Base-by-base conservation (phyloP, 2,113 vertebrate genomes). In the Corythornis vintsioides region DNA sequence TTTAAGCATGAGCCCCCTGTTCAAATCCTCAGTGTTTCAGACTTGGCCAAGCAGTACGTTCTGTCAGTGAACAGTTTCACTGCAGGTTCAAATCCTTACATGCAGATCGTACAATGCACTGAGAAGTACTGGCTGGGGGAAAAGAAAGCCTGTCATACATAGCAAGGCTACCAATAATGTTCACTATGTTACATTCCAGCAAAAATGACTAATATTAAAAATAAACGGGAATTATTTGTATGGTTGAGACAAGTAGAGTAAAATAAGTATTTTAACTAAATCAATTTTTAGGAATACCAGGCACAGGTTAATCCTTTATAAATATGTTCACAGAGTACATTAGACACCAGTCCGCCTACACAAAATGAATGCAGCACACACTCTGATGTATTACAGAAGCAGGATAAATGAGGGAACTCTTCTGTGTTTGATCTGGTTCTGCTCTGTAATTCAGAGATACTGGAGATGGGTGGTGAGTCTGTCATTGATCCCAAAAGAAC, bases 251-350 rank as follows among this genome's bases (percentile, higher is more conserved):
- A 94, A 95, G 70, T 71, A 61, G 69, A 96, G 88, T 95, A 93
- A 96, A 96, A 94, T 86, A 70, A 3, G 52, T 89, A 38, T 93
- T 94, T 96, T 94, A 95, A 96, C 90, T 84, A 82, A 96, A 94
- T 95, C 74, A 6, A 52, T 92, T 95, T 94, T 95, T 87, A 84
- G 83, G 89, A 96, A 95, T 79, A 84, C 57, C 48, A 95, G 85
- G 70, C 92, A 92, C 90, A 90, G 78, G 90, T 94, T 93, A 96
- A 96, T 94, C 84, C 75, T 96, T 95, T 93, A 95, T 95, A 96
- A 96, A 95, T 95, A 94, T 70, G 77, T 85, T 96, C 93, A 92
- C 79, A 93, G 92, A 93, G 94, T 94, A 96, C 96, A 93, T 97
- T 96, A 95, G 93, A 96, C 83, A 92, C 81, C 92, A 92, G 91